These are phyloP conservation scores for Aulostomus chinensis DNA, from an alignment of 2,797 vertebrate species.

Conservation along the genomic window DNA sequence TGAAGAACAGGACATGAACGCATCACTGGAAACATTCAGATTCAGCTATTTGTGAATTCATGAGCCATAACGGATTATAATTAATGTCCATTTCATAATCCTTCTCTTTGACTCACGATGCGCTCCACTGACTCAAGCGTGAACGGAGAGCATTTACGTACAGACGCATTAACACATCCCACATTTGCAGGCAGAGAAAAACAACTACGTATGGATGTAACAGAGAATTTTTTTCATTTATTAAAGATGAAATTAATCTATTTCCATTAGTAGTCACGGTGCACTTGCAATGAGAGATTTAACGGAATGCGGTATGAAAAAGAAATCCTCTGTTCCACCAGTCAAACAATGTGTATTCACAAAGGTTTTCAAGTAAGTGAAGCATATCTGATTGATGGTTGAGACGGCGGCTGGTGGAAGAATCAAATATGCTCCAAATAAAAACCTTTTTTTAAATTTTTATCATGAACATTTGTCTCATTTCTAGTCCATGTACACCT, in stretches of 20 bases:
- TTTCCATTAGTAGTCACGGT: no score
- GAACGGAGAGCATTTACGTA: no score
- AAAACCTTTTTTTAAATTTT: no score
- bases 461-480: no score
- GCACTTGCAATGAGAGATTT: not conserved
- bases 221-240: not conserved
- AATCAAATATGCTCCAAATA: no score
- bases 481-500: no score
- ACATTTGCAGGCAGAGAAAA: not conserved
- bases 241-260: no score
- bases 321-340: not conserved
- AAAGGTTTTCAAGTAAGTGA: not conserved
- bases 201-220: not conserved
- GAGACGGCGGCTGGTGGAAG: not conserved
- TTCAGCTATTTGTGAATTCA: not conserved
- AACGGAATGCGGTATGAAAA: no score
- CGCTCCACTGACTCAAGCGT: not conserved
- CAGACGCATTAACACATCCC: no score
- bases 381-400: not conserved
- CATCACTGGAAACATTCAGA: no score
- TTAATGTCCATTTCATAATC: not conserved
- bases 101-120: not conserved
- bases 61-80: not conserved
- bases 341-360: no score
- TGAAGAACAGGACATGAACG: conserved; percentile 55